Conservation (phyloP, 1,140 invertebrate genomes). For the Eumaeus atala region DNA sequence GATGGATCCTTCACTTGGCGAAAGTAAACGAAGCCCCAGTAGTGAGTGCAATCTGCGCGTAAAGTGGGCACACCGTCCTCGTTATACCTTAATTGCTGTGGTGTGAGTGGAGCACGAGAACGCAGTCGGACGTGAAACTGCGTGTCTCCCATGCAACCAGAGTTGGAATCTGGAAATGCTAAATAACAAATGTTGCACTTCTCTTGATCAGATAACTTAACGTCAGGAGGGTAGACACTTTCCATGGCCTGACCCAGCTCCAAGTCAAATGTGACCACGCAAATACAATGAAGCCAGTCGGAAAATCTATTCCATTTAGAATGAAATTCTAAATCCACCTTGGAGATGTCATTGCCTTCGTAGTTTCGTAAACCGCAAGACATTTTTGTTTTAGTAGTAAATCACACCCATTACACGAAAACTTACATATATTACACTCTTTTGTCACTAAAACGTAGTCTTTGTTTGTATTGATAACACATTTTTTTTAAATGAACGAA, state of each 20-base stretch:
- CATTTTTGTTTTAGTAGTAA: slow-evolving; percentile 36
- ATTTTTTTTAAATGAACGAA: slow-evolving; percentile 37
- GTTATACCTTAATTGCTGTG: slow-evolving; percentile 80
- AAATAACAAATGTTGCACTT: slow-evolving; percentile 98
- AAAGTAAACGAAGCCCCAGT: slow-evolving; percentile 99
- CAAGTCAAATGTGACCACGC: slow-evolving; percentile 98
- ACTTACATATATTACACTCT: slow-evolving; percentile 29
- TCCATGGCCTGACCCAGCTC: slow-evolving; percentile 98
- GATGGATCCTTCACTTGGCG: slow-evolving; percentile 96
- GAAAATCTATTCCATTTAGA: slow-evolving; percentile 78
- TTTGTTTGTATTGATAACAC: slow-evolving; percentile 38
- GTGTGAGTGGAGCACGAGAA: slow-evolving; percentile 65
- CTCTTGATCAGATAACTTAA: slow-evolving; percentile 92
- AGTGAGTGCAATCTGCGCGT: slow-evolving; percentile 86
- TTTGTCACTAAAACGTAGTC: slow-evolving; percentile 15
- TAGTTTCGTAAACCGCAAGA: slow-evolving; percentile 52
- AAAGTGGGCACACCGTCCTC: slow-evolving; percentile 82
- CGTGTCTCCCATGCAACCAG: slow-evolving; percentile 98
- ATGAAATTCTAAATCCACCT: slow-evolving; percentile 53
- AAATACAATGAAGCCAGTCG: slow-evolving; percentile 97
- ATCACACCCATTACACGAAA: slow-evolving; percentile 17
- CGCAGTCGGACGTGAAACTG: slow-evolving; percentile 93
- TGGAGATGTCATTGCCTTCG: slow-evolving; percentile 47
- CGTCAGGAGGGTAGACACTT: slow-evolving; percentile 89
- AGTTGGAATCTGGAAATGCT: slow-evolving; percentile 99